Evolutionary conservation across 2,797 vertebrate genomes (phyloP).

Genomic region (Vespertilio murinus): DNA sequence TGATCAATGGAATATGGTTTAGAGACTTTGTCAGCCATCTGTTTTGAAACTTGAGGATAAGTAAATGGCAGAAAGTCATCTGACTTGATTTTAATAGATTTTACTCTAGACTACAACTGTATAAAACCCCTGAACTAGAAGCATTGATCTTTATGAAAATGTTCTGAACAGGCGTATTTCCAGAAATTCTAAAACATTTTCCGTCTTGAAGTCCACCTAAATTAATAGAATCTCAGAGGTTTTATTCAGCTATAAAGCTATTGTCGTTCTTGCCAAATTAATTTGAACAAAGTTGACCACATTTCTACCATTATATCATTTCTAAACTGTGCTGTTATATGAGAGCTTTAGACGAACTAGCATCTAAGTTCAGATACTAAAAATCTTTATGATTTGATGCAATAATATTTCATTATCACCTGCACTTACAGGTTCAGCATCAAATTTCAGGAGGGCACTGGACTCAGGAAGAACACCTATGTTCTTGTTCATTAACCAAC

Average conservation of each 20-base stretch:
- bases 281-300: background rate
- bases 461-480: background rate
- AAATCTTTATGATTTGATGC: background rate
- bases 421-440: background rate
- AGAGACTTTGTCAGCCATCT: background rate
- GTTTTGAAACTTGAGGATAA: slow-evolving; percentile 8
- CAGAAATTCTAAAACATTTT: background rate
- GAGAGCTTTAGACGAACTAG: background rate
- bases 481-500: background rate
- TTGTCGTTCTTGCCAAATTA: background rate
- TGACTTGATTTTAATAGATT: slow-evolving; percentile 3
- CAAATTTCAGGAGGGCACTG: background rate
- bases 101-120: background rate
- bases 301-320: background rate
- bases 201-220: background rate
- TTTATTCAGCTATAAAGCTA: background rate
- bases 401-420: slow-evolving; percentile 1
- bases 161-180: background rate
- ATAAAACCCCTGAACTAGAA: background rate
- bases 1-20: background rate
- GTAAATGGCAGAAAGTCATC: background rate
- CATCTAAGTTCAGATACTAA: slow-evolving; percentile 22
- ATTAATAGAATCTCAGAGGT: background rate
- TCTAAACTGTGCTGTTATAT: background rate
- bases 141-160: background rate